A percentile compares a stretch with the other conserved stretches of the same genome.
Conservation (phyloP, 1,140 invertebrate genomes). For the Macrocentrus cingulum region DNA sequence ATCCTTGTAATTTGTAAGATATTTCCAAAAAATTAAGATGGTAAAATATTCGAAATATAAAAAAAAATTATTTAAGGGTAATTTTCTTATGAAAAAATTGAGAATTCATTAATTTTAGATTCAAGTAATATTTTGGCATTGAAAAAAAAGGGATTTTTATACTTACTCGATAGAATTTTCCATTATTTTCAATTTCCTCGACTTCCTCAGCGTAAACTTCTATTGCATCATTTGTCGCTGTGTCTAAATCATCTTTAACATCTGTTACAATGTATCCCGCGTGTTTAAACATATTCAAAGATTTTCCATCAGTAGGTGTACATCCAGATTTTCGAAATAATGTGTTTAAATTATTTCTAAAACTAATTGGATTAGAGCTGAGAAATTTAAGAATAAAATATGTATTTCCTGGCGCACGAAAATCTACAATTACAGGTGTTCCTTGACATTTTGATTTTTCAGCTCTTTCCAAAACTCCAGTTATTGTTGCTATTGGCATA, state of each 20-base stretch:
- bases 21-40: no score
- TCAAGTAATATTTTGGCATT: no score
- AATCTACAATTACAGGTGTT: conserved; percentile 47
- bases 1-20: no score
- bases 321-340: conserved; percentile 53
- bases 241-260: conserved; percentile 52
- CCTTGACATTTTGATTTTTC: conserved; percentile 45
- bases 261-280: conserved; percentile 60
- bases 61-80: no score
- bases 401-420: conserved; percentile 55
- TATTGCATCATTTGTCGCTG: conserved; percentile 66
- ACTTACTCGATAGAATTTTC: conserved; percentile 50
- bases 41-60: no score
- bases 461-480: conserved; percentile 62
- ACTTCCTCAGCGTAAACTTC: conserved; percentile 66
- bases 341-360: conserved; percentile 48
- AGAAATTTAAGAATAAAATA: conserved; percentile 52
- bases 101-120: no score
- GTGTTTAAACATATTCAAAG: conserved; percentile 56
- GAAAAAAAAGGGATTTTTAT: no score
- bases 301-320: conserved; percentile 43
- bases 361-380: conserved; percentile 45
- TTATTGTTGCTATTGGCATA: conserved; percentile 64
- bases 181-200: conserved; percentile 52
- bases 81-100: no score